A percentile compares a stretch with the other conserved stretches of the same genome.
These are phyloP conservation scores for Lineus longissimus DNA, from an alignment of 1,140 invertebrate genomes.

Conservation along the genomic window DNA sequence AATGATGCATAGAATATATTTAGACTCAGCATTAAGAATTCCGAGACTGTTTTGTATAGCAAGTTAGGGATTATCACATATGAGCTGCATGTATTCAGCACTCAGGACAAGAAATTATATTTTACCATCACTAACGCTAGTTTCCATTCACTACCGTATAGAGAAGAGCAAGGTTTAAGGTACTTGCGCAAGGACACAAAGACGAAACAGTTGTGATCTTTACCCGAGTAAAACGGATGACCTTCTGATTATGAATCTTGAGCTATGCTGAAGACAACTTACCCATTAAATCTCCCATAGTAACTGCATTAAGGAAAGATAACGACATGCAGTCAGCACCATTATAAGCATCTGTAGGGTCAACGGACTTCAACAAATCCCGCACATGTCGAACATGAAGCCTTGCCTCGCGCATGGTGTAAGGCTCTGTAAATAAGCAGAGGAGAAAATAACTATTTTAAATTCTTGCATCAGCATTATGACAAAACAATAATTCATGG, in stretches of 20 bases:
- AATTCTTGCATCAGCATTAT: too few species aligned
- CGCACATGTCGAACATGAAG: constrained; percentile 96
- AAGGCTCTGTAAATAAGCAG: constrained; percentile 76
- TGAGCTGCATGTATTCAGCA: too few species aligned
- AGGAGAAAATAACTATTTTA: neutral
- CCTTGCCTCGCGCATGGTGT: constrained; percentile 93
- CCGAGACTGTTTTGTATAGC: too few species aligned
- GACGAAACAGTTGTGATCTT: too few species aligned
- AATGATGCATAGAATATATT: constrained; percentile 20
- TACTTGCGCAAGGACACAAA: too few species aligned
- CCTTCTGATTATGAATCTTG: too few species aligned
- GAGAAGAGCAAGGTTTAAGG: too few species aligned
- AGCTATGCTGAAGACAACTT: constrained; percentile 14
- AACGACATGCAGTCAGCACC: constrained; percentile 94
- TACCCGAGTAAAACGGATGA: too few species aligned
- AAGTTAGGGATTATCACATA: too few species aligned
- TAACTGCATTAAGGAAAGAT: constrained; percentile 90
- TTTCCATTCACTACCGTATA: too few species aligned
- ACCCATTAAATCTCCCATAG: constrained; percentile 75
- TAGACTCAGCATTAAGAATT: neutral
- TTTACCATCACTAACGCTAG: too few species aligned
- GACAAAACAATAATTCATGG: constrained; percentile 3
- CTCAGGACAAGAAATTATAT: too few species aligned
- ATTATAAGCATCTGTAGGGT: constrained; percentile 86
- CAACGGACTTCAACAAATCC: constrained; percentile 82